phyloP scores from a whole-genome alignment of 1,140 invertebrate species.

The Sycobia sp. region DNA sequence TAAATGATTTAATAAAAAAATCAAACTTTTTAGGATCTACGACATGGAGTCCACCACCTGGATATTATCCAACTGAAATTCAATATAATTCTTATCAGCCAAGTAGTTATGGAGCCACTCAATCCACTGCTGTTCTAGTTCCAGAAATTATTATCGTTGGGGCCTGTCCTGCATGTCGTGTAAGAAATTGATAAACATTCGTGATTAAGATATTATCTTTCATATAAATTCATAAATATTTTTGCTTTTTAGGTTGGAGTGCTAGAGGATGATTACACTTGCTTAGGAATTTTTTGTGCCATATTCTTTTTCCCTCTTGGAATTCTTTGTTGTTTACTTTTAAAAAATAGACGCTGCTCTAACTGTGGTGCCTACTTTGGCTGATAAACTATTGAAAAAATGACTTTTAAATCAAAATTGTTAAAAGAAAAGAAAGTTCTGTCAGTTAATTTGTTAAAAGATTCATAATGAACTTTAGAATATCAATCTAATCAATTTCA shows the following conservation, averaged over 20 bases:
- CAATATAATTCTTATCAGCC: constrained; percentile 42
- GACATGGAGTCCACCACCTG: constrained; percentile 53
- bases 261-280: constrained; percentile 83
- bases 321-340: constrained; percentile 78
- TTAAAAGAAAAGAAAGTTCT: no score
- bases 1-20: constrained; percentile 1
- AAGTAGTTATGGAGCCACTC: constrained; percentile 62
- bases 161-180: constrained; percentile 81
- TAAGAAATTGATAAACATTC: constrained; percentile 48
- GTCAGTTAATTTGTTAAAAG: no score
- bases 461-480: no score
- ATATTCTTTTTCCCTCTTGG: constrained; percentile 86
- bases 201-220: constrained; percentile 19
- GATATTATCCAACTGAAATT: constrained; percentile 50
- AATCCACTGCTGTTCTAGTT: constrained; percentile 53
- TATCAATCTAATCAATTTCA: no score
- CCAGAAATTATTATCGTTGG: constrained; percentile 76
- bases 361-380: constrained; percentile 84
- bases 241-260: constrained; percentile 69
- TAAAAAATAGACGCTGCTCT: constrained; percentile 79
- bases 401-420: no score
- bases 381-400: constrained; percentile 47
- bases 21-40: constrained; percentile 35
- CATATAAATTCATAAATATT: constrained; percentile 17
- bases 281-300: constrained; percentile 79